phyloP scores from a whole-genome alignment of 30 jellyfish, hydroid and myxozoan species.

The Cassiopea xamachana region DNA sequence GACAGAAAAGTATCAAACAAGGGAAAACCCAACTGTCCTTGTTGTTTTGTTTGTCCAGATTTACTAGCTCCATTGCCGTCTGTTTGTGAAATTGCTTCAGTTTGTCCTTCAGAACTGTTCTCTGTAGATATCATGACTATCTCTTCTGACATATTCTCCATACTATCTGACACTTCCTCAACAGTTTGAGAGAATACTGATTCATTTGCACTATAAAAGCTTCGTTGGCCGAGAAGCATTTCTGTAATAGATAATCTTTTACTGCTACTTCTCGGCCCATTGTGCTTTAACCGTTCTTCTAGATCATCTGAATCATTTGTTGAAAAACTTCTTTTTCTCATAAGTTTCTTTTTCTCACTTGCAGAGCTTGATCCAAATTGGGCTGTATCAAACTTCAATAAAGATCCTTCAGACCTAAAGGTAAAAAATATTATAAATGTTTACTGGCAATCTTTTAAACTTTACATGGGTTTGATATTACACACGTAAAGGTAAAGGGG shows the following conservation, averaged over 20 bases:
- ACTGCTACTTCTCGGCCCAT: background rate
- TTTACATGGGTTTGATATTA: too few species aligned
- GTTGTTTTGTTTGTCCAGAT: slow-evolving; percentile 74
- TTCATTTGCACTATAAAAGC: slow-evolving; percentile 18
- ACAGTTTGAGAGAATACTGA: slow-evolving; percentile 38
- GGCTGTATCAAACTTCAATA: slow-evolving; percentile 12
- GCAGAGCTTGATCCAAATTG: slow-evolving; percentile 8
- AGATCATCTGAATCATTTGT: slow-evolving; percentile 40
- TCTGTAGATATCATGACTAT: slow-evolving; percentile 4
- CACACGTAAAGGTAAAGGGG: too few species aligned
- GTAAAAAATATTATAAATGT: too few species aligned
- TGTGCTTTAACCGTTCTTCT: slow-evolving; percentile 10
- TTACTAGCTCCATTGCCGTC: slow-evolving; percentile 8
- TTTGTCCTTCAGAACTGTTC: background rate
- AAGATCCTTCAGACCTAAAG: slow-evolving; percentile 45
- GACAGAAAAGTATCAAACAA: slow-evolving; percentile 76
- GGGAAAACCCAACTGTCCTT: slow-evolving; percentile 80
- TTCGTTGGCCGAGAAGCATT: slow-evolving; percentile 54
- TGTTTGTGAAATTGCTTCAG: background rate
- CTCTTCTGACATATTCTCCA: slow-evolving; percentile 1
- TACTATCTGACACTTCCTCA: slow-evolving; percentile 38
- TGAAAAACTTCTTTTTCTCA: slow-evolving; percentile 60
- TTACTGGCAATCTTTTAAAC: background rate
- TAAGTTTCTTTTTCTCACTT: background rate
- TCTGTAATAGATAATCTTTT: slow-evolving; percentile 36